These are phyloP conservation scores for Urosaurus nigricauda DNA, from an alignment of 2,797 vertebrate genomes.

Conservation along the genomic window DNA sequence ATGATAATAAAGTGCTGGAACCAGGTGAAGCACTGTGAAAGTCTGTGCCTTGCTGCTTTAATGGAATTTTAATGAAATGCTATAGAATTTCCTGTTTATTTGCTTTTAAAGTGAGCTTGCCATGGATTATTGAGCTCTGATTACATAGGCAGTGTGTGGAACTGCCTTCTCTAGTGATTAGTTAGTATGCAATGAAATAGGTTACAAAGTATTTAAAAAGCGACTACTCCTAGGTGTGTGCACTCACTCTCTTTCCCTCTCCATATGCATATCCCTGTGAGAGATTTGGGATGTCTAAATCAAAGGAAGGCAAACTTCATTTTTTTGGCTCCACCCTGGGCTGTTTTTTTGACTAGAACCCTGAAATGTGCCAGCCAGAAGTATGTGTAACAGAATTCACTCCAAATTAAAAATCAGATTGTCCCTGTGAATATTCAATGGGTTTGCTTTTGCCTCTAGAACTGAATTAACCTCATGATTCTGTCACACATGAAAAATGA, in stretches of 20 bases:
- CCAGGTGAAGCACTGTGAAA: conserved; percentile 23
- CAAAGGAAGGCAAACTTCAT: neutral
- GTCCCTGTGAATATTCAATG: neutral
- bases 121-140: conserved; percentile 45
- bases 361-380: neutral
- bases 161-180: conserved; percentile 42
- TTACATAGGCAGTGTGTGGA: conserved; percentile 34
- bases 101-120: conserved; percentile 39
- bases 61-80: conserved; percentile 46
- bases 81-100: conserved; percentile 37
- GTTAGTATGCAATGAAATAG: neutral
- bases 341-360: neutral
- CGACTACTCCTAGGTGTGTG: neutral
- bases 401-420: neutral
- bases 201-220: conserved; percentile 11
- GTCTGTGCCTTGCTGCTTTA: conserved; percentile 16
- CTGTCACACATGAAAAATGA: neutral
- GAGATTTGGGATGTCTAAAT: neutral
- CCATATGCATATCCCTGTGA: neutral
- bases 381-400: neutral
- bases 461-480: neutral
- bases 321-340: neutral
- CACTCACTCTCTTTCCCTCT: neutral
- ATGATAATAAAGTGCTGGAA: conserved; percentile 21
- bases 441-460: neutral